Evolutionary conservation across 2,888 invertebrate species (phyloP).

Genomic region (Julus scanicus): DNA sequence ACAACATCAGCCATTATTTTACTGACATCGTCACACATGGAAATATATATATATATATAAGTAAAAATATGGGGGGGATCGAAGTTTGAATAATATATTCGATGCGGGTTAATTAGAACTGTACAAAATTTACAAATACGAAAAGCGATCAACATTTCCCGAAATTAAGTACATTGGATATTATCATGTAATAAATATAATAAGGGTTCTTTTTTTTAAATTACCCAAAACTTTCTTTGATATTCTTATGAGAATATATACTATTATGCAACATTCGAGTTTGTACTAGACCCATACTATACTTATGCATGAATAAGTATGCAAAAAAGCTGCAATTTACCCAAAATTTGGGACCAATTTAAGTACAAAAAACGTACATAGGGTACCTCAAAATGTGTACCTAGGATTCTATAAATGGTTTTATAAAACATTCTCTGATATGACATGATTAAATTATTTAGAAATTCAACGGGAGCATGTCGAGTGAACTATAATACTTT

Average conservation of each 20-base stretch:
- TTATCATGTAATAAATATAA: neutral
- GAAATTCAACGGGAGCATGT: neutral
- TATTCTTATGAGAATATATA: neutral
- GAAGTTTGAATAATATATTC: neutral
- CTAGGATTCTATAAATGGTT: neutral
- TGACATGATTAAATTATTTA: neutral
- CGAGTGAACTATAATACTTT: neutral
- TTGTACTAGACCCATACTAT: neutral
- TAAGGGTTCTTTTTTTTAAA: neutral
- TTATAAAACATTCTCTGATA: neutral
- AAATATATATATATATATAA: neutral
- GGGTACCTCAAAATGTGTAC: neutral
- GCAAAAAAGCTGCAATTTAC: neutral
- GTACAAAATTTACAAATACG: slow-evolving; percentile 40
- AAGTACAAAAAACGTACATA: neutral
- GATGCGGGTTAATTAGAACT: neutral
- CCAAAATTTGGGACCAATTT: neutral
- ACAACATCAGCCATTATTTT: neutral
- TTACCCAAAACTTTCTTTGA: neutral
- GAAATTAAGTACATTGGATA: neutral
- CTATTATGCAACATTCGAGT: neutral
- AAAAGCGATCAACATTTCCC: neutral
- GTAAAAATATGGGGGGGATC: neutral
- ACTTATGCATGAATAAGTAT: neutral
- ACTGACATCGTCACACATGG: neutral